Conservation (phyloP, 2,888 invertebrate genomes). For the Oscheius sp. region DNA sequence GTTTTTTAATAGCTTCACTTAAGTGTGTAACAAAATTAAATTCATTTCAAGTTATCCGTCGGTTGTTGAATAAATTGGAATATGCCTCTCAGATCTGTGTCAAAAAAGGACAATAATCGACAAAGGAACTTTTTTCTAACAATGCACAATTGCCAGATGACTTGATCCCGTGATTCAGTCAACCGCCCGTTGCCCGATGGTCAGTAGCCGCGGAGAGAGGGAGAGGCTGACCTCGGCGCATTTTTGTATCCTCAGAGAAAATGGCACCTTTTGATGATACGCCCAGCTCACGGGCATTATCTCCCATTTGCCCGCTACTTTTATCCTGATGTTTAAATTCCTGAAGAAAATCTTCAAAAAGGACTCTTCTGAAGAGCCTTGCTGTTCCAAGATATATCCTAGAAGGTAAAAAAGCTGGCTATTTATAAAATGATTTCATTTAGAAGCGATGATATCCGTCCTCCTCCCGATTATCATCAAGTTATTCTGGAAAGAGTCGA, state of each 20-base stretch:
- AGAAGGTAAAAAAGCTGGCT: background rate
- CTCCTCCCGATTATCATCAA: slow-evolving; percentile 9
- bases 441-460: background rate
- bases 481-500: background rate
- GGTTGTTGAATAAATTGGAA: too few species aligned
- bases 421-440: background rate
- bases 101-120: background rate
- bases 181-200: too few species aligned
- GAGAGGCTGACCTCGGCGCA: background rate
- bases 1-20: too few species aligned
- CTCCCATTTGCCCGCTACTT: background rate
- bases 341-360: background rate
- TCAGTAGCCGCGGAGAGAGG: too few species aligned
- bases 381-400: background rate
- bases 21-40: too few species aligned
- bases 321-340: background rate
- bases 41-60: too few species aligned
- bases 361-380: background rate
- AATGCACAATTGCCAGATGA: background rate
- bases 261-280: slow-evolving; percentile 2
- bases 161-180: too few species aligned
- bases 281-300: background rate
- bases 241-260: background rate
- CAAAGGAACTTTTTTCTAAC: background rate
- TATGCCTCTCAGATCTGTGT: background rate